Base-by-base conservation (phyloP, 2,113 vertebrate species). In the Uria aalge region DNA sequence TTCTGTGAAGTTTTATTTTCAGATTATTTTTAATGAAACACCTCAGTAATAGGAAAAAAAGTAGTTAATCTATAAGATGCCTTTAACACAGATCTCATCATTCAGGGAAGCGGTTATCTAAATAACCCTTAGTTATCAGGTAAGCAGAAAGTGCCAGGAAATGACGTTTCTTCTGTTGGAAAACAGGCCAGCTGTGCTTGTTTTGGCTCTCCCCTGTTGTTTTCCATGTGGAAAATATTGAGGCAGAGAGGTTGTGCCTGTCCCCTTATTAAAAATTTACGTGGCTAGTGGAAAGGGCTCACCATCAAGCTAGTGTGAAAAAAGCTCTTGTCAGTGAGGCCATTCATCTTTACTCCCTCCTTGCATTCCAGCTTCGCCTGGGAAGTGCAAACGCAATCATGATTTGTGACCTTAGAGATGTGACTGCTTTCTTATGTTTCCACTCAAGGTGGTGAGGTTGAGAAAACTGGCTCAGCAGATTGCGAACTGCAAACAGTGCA, bases 391-490 rank as follows among this genome's bases (percentile, higher is more conserved):
- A 88, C 41, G 38, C 50, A 57, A 11, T 40, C 15, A 4, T 92
- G 71, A 83, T 94, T 96, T 94, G 90, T 81, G 79, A 94, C 67
- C 62, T 78, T 38, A 55, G 83, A 59, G 67, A 85, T n/a, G 14
- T 94, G 92, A 94, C 34, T 77, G 38, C 60, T 95, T 84, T 95
- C 85, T 96, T 95, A 16, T 90, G 36, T 90, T 96, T 94, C 85
- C 66, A 41, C 93, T 93, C 50, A 73, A 99, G 99, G 98, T 99
- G 85, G 98, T 99, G 90, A 98, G 99, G 63, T 80, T 99, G 96
- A 99, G 99, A 69, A 99, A 99, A 97, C 98, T 99, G 86, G 99
- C 99, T 71, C 99, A 99, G 97, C 99, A 99, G 98, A 99, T 99
- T 55, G 99, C 98, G 0, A 99, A 99, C 97, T 99, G 99, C 95